These are phyloP conservation scores for Scolopax mira DNA, from an alignment of 2,113 vertebrate genomes.

Conservation along the genomic window DNA sequence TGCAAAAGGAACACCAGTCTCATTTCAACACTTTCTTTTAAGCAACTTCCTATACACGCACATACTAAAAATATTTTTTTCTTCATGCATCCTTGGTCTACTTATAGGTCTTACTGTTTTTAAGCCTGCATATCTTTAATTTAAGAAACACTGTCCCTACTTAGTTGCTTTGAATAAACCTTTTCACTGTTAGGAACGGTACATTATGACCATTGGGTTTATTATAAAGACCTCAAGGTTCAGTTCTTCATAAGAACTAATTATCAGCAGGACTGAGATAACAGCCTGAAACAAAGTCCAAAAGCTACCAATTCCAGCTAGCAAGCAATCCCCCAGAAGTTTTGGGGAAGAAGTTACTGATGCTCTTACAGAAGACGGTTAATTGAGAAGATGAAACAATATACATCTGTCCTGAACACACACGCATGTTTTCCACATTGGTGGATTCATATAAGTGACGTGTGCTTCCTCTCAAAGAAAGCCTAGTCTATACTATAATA, in stretches of 20 bases:
- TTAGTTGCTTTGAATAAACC: not conserved
- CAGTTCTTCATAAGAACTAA: not conserved
- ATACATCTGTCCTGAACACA: not conserved
- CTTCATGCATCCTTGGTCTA: not conserved
- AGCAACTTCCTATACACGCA: not conserved
- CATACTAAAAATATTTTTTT: not conserved
- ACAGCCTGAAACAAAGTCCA: not conserved
- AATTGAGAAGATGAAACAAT: not conserved
- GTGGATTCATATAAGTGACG: not conserved
- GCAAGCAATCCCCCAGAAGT: not conserved
- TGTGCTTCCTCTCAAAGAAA: not conserved
- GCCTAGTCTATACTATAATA: not conserved
- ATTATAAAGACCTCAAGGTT: not conserved
- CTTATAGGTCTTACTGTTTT: not conserved
- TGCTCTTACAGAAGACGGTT: not conserved
- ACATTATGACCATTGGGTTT: not conserved
- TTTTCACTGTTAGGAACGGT: not conserved
- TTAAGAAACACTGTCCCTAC: not conserved
- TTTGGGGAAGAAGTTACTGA: not conserved
- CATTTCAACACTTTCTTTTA: not conserved
- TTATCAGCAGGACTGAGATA: not conserved
- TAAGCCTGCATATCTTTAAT: not conserved
- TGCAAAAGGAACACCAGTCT: not conserved
- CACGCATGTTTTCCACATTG: not conserved
- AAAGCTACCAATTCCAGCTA: not conserved